Evolutionary conservation across 2,888 invertebrate species (phyloP), one percentile per base, ranked within the genome.

Genomic region (Plebejus anna): DNA sequence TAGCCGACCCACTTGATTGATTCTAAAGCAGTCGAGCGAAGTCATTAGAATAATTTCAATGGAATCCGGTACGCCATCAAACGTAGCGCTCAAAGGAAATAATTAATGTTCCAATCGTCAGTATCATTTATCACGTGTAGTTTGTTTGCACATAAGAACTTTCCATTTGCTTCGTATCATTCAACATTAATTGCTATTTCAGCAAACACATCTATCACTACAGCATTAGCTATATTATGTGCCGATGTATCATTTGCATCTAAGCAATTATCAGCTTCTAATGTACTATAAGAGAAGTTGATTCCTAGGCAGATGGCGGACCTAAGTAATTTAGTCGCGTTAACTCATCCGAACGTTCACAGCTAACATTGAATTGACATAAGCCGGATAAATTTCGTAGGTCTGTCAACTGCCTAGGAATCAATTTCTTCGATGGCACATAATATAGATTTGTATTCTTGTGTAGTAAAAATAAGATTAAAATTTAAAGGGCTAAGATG

Each of bases 41-140:
- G 36, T 73, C 73, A 73, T 73, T 73, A 73, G 73, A 55, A 73
- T 73, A 51, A 73, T 55, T 73, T 55, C 73, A 73, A 73, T 73
- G 22, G 72, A 70, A 76, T 76, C 70, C 76, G 38, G 70, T 76
- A 47, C 79, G 77, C 76, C 78, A 78, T 78, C 76, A 77, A 78
- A 76, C 75, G 76, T 47, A 77, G 77, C 38, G 76, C 59, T 80
- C 81, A 80, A 80, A 81, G 79, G 79, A 79, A 81, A 83, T 84
- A 84, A 82, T 82, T 81, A 82, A 81, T 80, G 81, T 80, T 79
- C 77, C 76, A 77, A 77, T 79, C 77, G 76, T 75, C 78, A 77
- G 81, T 79, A 77, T 78, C 79, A 80, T 82, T 80, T 79, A 81
- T 80, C 80, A 81, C 78, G 59, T 61, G 75, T 78, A 77, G 79